phyloP scores from a whole-genome alignment of 2,888 invertebrate genomes.

The Drosophila robusta region DNA sequence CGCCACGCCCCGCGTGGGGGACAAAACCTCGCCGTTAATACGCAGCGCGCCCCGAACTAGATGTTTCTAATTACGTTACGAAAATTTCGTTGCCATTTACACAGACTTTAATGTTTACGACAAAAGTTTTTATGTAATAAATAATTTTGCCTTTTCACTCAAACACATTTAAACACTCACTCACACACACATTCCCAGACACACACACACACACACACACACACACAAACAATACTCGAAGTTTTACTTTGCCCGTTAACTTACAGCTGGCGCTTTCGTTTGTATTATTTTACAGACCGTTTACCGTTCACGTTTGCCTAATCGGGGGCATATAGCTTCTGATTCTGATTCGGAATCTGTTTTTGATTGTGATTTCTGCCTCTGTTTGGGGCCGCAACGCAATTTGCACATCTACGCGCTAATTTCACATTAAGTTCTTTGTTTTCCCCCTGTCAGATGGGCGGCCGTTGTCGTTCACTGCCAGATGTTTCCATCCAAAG shows the following conservation, averaged over 20 bases:
- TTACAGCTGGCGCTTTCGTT: neutral
- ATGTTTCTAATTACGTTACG: neutral
- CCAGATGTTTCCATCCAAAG: constrained; percentile 62
- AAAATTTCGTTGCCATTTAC: constrained; percentile 21
- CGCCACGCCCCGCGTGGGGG: constrained; percentile 1
- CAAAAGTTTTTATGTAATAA: constrained; percentile 38
- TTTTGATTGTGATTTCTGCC: neutral
- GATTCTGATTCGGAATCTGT: neutral
- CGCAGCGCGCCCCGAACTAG: neutral
- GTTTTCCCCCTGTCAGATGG: constrained; percentile 34
- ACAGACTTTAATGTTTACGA: constrained; percentile 15
- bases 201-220: neutral
- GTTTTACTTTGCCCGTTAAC: neutral
- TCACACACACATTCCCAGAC: neutral
- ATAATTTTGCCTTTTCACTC: constrained; percentile 24
- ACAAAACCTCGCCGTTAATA: neutral
- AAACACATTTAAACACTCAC: neutral
- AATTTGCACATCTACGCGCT: constrained; percentile 57
- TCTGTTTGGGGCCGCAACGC: constrained; percentile 38
- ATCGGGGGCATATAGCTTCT: constrained; percentile 6
- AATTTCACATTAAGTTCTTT: constrained; percentile 49
- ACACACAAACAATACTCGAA: neutral
- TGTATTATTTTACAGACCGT: too few relatives aligned
- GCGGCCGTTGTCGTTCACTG: constrained; percentile 24
- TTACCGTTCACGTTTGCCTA: constrained; percentile 1